phyloP scores from a whole-genome alignment of 2,113 vertebrate species.

The Cochlearius cochlearius region DNA sequence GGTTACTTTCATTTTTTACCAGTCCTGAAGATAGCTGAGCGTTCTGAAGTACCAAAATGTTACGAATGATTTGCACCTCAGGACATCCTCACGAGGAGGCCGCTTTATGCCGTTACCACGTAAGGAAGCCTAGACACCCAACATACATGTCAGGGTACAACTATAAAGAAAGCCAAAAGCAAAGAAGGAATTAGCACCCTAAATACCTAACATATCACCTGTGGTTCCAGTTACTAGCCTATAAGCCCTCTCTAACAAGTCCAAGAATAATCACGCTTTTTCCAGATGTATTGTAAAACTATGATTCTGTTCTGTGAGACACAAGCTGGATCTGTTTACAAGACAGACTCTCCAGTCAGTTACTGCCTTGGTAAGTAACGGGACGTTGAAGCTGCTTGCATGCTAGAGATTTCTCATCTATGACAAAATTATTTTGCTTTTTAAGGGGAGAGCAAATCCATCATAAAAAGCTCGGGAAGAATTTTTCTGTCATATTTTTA shows the following conservation, averaged over 20 bases:
- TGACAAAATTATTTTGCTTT: slow-evolving; percentile 48
- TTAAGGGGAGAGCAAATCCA: not conserved
- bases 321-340: not conserved
- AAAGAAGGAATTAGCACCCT: not conserved
- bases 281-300: not conserved
- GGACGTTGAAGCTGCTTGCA: not conserved
- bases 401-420: not conserved
- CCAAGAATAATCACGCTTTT: not conserved
- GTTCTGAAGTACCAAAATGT: not conserved
- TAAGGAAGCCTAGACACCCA: not conserved
- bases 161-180: not conserved
- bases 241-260: not conserved
- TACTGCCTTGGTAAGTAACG: not conserved
- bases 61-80: not conserved
- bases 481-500: slow-evolving; percentile 27
- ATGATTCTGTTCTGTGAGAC: not conserved
- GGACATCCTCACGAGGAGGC: not conserved
- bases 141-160: not conserved
- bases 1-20: not conserved
- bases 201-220: not conserved
- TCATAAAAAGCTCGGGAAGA: slow-evolving; percentile 8
- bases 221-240: not conserved
- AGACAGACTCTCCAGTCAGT: not conserved
- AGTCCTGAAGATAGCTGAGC: not conserved
- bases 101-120: not conserved